Evolutionary conservation across 2,888 invertebrate genomes (phyloP).

Genomic region (Nesidiocoris tenuis): DNA sequence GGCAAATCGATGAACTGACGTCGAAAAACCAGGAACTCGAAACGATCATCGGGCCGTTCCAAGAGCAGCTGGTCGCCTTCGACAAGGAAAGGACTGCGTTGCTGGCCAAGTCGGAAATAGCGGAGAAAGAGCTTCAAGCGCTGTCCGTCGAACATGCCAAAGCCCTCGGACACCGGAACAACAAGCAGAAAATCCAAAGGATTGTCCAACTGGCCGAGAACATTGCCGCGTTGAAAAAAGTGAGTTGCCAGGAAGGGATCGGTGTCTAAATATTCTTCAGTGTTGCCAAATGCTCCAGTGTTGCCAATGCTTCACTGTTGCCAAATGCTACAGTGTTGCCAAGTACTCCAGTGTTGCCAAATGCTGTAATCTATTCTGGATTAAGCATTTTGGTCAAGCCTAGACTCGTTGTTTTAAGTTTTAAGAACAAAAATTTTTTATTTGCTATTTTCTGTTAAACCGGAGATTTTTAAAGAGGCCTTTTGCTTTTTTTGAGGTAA

Average conservation of each 20-base stretch:
- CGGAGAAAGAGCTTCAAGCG: conserved; percentile 58
- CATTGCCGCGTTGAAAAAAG: conserved; percentile 45
- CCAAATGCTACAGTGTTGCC: too few species aligned
- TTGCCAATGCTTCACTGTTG: too few species aligned
- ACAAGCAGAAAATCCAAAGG: conserved; percentile 65
- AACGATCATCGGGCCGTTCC: conserved; percentile 54
- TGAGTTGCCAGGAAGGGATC: too few species aligned
- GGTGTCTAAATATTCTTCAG: conserved; percentile 2
- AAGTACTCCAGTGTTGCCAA: too few species aligned
- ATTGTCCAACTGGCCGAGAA: conserved; percentile 44
- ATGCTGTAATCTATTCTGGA: too few species aligned
- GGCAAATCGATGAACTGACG: neutral
- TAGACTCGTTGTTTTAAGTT: too few species aligned
- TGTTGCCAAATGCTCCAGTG: neutral
- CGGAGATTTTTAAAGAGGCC: too few species aligned
- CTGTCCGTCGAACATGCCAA: conserved; percentile 61
- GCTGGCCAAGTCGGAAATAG: conserved; percentile 54
- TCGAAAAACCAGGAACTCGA: conserved; percentile 51
- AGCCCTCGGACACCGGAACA: conserved; percentile 65
- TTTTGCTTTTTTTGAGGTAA: too few species aligned
- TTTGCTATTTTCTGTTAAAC: too few species aligned
- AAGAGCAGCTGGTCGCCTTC: conserved; percentile 58
- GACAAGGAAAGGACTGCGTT: conserved; percentile 56
- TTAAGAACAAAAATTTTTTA: too few species aligned
- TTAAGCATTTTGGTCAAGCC: too few species aligned